phyloP scores from a whole-genome alignment of 2,888 invertebrate genomes.

The Ctenicera cuprea region DNA sequence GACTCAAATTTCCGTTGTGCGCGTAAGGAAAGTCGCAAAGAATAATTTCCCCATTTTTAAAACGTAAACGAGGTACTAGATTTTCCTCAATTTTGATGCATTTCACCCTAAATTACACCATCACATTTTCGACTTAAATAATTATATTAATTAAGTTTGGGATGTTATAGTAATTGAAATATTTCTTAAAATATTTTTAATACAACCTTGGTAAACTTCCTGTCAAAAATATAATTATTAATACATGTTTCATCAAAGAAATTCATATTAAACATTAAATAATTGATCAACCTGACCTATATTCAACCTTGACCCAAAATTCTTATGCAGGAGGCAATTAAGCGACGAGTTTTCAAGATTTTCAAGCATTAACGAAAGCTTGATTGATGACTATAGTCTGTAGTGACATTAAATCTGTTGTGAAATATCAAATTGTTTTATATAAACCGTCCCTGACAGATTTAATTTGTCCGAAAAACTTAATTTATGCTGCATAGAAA shows the following conservation, averaged over 20 bases:
- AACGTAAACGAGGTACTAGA: background rate
- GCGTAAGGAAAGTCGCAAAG: background rate
- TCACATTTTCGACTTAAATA: too few species aligned
- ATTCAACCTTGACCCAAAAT: background rate
- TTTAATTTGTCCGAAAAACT: background rate
- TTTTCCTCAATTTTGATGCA: background rate
- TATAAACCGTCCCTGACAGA: background rate
- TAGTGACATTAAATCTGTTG: background rate
- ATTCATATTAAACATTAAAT: too few species aligned
- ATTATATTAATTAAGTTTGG: too few species aligned
- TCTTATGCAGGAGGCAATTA: slow-evolving; percentile 8
- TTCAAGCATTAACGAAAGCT: background rate
- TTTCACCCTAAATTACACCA: too few species aligned
- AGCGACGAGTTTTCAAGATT: background rate
- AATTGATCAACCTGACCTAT: too few species aligned
- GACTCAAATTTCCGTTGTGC: slow-evolving; percentile 19
- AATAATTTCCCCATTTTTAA: slow-evolving; percentile 19
- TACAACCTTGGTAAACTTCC: too few species aligned
- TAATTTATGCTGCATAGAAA: background rate
- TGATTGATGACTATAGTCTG: slow-evolving; percentile 11
- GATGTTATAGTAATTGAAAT: too few species aligned
- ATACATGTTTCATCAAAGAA: too few species aligned
- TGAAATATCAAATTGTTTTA: slow-evolving; percentile 10
- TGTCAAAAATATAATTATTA: too few species aligned
- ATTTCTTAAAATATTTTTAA: too few species aligned